Base-by-base conservation (phyloP, 2,797 vertebrate genomes). In the Enteromius trimaculatus region DNA sequence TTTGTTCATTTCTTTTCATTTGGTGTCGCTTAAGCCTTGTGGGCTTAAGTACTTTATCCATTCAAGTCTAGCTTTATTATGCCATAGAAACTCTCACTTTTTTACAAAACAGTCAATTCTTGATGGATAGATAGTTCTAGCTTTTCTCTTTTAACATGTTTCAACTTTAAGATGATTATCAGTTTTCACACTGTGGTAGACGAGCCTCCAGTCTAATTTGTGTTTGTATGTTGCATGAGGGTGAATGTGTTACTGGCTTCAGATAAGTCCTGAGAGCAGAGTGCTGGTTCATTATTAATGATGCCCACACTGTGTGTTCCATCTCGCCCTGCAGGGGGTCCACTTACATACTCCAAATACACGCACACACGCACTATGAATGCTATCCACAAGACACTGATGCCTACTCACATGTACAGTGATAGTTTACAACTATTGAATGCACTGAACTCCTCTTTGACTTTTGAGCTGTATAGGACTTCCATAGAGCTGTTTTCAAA, bases 241-340 rank as follows among this genome's bases (percentile, higher is more conserved):
- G 60, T 62, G 37, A 49, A 51, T 69, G 34, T 80, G 34, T 68
- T 47, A 49, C 17, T 75, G 58, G 64, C 76, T 75, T 77, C 23
- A 77, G 72, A 77, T 69, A 77, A 62, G 82, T 64, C 29, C 16
- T 82, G 55, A 81, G 60, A 81, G 69, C 82, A 71, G 53, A 76
- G 82, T 69, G 70, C 77, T 51, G 70, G 75, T 92, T 86, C 82
- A 92, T 92, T 92, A 92, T 92, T 92, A 88, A 92, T 93, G 89
- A 91, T 88, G 85, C 88, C 89, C 91, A 90, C 86, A 90, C 88
- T 83, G 86, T 90, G 89, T 88, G 87, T 89, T 93, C 93, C 79
- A 84, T 91, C 89, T 90, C 87, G 86, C 90, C 77, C 91, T 84
- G 86, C 77, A 87, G 91, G 92, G 83, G 90, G 90, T 90, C 85